A percentile compares a stretch with the other conserved stretches of the same genome.
phyloP scores from a whole-genome alignment of 2,797 vertebrate species.

The Sebastes cheni region DNA sequence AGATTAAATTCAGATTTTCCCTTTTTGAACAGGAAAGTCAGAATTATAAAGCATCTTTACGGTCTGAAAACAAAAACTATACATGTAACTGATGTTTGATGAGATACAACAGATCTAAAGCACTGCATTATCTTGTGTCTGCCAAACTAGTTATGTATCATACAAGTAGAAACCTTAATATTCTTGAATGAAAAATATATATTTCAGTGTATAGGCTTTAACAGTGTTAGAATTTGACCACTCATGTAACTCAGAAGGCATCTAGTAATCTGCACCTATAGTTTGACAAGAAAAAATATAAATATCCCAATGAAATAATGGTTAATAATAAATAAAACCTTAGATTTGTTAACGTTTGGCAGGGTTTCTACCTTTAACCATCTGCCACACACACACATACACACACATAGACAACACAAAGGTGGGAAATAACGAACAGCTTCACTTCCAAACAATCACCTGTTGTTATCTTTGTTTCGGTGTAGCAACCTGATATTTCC shows the following conservation, averaged over 20 bases:
- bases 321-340: not conserved
- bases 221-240: not conserved
- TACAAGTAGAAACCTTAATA: not conserved
- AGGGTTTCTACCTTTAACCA: constrained; percentile 1
- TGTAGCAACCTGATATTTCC: constrained; percentile 65
- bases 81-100: not conserved
- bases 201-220: not conserved
- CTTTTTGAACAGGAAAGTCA: not conserved
- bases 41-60: not conserved
- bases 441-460: constrained; percentile 48
- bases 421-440: constrained; percentile 42
- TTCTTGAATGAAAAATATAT: not conserved
- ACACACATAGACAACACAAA: constrained; percentile 23
- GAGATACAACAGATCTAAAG: not conserved
- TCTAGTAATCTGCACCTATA: not conserved
- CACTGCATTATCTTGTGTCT: not conserved
- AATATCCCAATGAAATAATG: not conserved
- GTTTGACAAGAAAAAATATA: not conserved
- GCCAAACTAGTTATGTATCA: not conserved
- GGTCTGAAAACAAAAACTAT: not conserved
- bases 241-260: not conserved
- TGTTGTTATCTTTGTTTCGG: constrained; percentile 59
- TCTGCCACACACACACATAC: not conserved
- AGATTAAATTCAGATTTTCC: not conserved
- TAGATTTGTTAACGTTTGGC: not conserved